Conservation (phyloP, 2,888 invertebrate species). For the Pinctada fucata region DNA sequence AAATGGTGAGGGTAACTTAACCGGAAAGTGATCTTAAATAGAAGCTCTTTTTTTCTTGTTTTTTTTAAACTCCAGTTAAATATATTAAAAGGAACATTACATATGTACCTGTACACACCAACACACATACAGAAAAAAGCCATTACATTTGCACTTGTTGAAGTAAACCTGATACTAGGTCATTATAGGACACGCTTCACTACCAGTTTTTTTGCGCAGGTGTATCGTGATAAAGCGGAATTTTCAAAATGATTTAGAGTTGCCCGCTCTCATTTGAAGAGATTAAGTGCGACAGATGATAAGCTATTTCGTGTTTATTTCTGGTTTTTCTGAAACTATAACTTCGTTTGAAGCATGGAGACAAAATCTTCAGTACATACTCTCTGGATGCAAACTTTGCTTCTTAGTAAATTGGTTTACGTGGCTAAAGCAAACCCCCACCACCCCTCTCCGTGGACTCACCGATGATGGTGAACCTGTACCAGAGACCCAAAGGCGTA, state of each 20-base stretch:
- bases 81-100: not conserved
- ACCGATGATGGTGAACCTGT: too few species aligned
- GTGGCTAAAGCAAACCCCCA: too few species aligned
- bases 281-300: constrained; percentile 8
- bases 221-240: constrained; percentile 15
- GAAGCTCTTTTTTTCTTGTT: not conserved
- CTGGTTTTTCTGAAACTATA: too few species aligned
- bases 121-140: constrained; percentile 11
- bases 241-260: constrained; percentile 10
- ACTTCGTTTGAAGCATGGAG: too few species aligned
- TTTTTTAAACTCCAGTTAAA: constrained; percentile 1
- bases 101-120: not conserved
- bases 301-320: not conserved
- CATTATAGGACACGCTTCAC: constrained; percentile 11
- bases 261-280: not conserved
- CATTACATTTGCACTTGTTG: constrained; percentile 10
- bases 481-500: too few species aligned
- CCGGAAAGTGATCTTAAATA: not conserved
- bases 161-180: not conserved
- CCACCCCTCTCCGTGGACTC: too few species aligned
- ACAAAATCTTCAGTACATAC: too few species aligned
- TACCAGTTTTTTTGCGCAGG: constrained; percentile 1
- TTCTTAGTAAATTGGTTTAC: too few species aligned
- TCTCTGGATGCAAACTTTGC: too few species aligned
- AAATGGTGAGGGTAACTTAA: not conserved